Percentiles rank a stretch among this genome's conserved stretches.
Evolutionary conservation across 2,113 vertebrate genomes (phyloP).

Genomic region (Phycodurus eques): DNA sequence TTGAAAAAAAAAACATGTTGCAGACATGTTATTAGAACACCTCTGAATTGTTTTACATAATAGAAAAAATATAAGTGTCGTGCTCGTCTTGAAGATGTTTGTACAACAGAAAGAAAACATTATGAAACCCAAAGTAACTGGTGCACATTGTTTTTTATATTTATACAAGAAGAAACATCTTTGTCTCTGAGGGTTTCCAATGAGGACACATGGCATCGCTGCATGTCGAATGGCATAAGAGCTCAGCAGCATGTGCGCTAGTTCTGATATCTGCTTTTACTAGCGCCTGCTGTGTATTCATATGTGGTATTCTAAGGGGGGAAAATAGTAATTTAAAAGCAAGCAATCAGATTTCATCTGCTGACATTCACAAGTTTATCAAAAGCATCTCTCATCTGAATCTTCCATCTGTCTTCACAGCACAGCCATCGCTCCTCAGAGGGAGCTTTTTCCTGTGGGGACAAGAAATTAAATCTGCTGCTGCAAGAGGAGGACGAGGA

Average conservation of each 20-base stretch:
- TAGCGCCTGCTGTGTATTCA: constrained; percentile 36
- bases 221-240: constrained; percentile 29
- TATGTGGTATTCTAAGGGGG: neutral
- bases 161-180: constrained; percentile 27
- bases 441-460: constrained; percentile 64
- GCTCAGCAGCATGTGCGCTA: constrained; percentile 23
- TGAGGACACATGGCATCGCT: constrained; percentile 16
- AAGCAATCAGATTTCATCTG: neutral
- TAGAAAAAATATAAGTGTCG: neutral
- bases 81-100: neutral
- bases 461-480: constrained; percentile 68
- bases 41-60: neutral
- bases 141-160: neutral
- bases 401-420: constrained; percentile 48
- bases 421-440: constrained; percentile 55
- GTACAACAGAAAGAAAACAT: neutral
- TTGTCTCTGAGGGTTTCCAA: constrained; percentile 27
- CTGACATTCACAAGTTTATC: constrained; percentile 41
- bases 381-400: constrained; percentile 47
- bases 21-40: neutral
- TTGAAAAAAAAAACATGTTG: neutral
- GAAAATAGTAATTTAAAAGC: neutral
- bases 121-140: constrained; percentile 1
- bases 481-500: constrained; percentile 45
- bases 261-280: constrained; percentile 32